These are phyloP conservation scores for Drosophila sp. DNA, from an alignment of 1,140 invertebrate species.

Conservation along the genomic window DNA sequence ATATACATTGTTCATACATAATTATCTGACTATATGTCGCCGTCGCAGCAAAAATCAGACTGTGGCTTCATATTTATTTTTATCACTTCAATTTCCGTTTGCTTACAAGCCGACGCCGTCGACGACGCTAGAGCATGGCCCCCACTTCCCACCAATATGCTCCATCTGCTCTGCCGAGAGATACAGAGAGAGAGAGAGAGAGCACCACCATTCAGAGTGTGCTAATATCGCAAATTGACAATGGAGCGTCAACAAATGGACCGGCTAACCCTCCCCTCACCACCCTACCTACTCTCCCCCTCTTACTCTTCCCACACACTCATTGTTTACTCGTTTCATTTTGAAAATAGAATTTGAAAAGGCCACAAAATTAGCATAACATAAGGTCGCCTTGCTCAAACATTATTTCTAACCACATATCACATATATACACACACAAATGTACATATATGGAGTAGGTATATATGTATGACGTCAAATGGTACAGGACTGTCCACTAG, in stretches of 20 bases:
- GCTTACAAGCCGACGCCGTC: slow-evolving; percentile 44
- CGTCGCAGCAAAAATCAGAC: slow-evolving; percentile 16
- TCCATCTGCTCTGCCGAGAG: background rate
- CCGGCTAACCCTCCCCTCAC: slow-evolving; percentile 17
- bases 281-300: background rate
- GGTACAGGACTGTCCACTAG: slow-evolving; percentile 20
- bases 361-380: slow-evolving; percentile 48
- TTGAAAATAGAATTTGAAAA: slow-evolving; percentile 47
- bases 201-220: slow-evolving; percentile 30
- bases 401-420: slow-evolving; percentile 12
- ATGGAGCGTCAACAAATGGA: slow-evolving; percentile 55
- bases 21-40: slow-evolving; percentile 22
- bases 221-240: slow-evolving; percentile 63
- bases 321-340: slow-evolving; percentile 46
- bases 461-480: slow-evolving; percentile 22
- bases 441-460: background rate
- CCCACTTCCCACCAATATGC: background rate
- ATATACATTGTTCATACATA: slow-evolving; percentile 18
- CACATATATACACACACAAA: background rate
- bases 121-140: background rate
- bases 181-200: background rate
- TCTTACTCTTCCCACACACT: background rate
- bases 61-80: slow-evolving; percentile 59
- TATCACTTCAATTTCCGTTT: slow-evolving; percentile 63
- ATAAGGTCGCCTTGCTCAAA: slow-evolving; percentile 45